Conservation (phyloP, 1,140 invertebrate species). For the Zaprionus taronus region DNA sequence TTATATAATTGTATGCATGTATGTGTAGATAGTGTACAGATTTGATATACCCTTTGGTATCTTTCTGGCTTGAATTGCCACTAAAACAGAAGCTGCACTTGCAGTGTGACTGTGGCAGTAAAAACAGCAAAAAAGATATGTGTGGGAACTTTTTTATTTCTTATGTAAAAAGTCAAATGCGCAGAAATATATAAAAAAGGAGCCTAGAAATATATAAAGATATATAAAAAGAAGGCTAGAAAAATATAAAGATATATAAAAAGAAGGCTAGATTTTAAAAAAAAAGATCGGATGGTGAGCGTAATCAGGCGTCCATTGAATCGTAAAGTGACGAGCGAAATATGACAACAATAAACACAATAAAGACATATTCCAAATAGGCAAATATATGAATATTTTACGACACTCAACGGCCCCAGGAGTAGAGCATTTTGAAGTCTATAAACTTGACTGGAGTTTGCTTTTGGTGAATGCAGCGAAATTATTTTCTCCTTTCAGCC, state of each 20-base stretch:
- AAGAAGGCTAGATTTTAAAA: too few relatives aligned
- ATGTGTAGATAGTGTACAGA: neutral
- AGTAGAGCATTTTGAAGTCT: constrained; percentile 28
- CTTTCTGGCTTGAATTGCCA: constrained; percentile 13
- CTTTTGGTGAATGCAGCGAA: neutral
- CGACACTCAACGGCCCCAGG: neutral
- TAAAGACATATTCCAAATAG: constrained; percentile 29
- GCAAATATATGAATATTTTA: constrained; percentile 17
- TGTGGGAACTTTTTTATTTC: neutral
- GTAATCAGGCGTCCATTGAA: neutral
- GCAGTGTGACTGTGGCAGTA: constrained; percentile 11
- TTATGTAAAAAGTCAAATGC: neutral
- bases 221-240: neutral
- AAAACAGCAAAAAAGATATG: constrained; percentile 6
- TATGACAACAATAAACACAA: constrained; percentile 24
- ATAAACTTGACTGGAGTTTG: constrained; percentile 3
- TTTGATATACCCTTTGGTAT: neutral
- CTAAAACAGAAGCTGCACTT: constrained; percentile 29
- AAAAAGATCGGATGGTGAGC: neutral
- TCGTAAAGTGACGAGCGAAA: neutral
- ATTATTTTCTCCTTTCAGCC: constrained; percentile 25
- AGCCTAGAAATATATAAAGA: neutral
- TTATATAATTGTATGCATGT: neutral
- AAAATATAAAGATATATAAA: neutral
- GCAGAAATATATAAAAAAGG: neutral